Conservation (phyloP, 2,888 invertebrate species). For the Pristionchus exspectatus region DNA sequence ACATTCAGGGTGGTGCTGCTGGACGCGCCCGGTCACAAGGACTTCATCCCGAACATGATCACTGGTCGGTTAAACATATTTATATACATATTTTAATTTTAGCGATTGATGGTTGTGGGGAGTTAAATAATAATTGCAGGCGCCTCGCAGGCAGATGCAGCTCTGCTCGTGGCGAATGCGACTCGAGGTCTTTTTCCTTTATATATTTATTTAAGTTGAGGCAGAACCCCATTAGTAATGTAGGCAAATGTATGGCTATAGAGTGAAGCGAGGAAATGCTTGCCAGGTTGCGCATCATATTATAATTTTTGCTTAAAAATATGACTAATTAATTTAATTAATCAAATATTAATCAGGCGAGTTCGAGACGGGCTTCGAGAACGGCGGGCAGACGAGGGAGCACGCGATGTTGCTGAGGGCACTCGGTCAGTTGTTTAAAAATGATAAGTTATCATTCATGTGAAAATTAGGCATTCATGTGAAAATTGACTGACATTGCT, state of each 20-base stretch:
- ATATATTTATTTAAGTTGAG: too few species aligned
- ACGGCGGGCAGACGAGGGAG: constrained; percentile 97
- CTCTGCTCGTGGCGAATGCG: constrained; percentile 95
- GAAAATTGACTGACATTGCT: too few species aligned
- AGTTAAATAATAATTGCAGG: constrained; percentile 84
- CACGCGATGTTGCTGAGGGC: constrained; percentile 94
- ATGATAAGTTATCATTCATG: too few species aligned
- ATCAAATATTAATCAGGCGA: constrained; percentile 85
- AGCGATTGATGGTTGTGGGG: background rate
- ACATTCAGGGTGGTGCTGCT: constrained; percentile 83
- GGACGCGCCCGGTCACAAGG: constrained; percentile 98
- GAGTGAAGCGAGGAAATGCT: too few species aligned
- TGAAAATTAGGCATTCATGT: too few species aligned
- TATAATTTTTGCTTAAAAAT: too few species aligned
- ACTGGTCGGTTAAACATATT: constrained; percentile 81
- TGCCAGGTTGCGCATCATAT: too few species aligned
- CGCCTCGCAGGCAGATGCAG: constrained; percentile 97
- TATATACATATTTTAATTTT: background rate
- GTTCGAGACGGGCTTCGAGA: constrained; percentile 98
- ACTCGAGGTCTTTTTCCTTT: constrained; percentile 81
- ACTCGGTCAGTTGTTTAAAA: constrained; percentile 82
- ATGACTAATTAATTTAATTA: background rate
- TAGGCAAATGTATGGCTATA: too few species aligned
- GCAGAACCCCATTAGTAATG: too few species aligned
- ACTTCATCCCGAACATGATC: constrained; percentile 99